A percentile compares a stretch with the other conserved stretches of the same genome.
Evolutionary conservation across 2,113 vertebrate species (phyloP).

Genomic region (Onychostoma macrolepis): DNA sequence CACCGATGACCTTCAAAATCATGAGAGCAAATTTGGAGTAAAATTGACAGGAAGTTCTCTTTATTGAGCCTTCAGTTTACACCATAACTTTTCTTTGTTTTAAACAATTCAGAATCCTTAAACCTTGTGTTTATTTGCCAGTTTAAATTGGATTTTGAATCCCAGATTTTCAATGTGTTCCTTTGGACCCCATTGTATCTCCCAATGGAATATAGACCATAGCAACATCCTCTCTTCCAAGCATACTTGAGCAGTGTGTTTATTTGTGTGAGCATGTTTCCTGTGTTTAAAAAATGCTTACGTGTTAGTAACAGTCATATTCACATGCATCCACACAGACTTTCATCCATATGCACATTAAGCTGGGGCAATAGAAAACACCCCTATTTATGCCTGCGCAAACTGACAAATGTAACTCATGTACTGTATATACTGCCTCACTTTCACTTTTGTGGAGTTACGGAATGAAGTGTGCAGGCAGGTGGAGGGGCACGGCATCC

Average conservation of each 20-base stretch:
- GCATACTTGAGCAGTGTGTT: constrained; percentile 12
- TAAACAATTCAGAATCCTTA: background rate
- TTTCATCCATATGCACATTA: constrained; percentile 15
- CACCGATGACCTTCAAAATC: background rate
- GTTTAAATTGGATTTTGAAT: background rate
- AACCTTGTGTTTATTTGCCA: background rate
- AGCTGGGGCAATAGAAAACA: background rate
- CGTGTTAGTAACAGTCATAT: background rate
- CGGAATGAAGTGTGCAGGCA: constrained; percentile 17
- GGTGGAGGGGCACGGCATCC: background rate
- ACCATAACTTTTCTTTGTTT: background rate
- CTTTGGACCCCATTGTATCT: background rate
- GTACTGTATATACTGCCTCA: background rate
- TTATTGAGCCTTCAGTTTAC: background rate
- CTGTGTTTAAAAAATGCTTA: background rate
- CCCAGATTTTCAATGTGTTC: background rate
- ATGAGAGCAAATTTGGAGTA: background rate
- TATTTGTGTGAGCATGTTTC: constrained; percentile 21
- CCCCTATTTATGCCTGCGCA: background rate
- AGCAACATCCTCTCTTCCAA: constrained; percentile 1
- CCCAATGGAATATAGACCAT: constrained; percentile 12
- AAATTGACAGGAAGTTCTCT: background rate
- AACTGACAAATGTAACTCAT: constrained; percentile 10
- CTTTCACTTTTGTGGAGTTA: constrained; percentile 6
- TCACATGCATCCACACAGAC: background rate